Base-by-base conservation (phyloP, 2,888 invertebrate genomes). In the Gnatocerus cornutus region DNA sequence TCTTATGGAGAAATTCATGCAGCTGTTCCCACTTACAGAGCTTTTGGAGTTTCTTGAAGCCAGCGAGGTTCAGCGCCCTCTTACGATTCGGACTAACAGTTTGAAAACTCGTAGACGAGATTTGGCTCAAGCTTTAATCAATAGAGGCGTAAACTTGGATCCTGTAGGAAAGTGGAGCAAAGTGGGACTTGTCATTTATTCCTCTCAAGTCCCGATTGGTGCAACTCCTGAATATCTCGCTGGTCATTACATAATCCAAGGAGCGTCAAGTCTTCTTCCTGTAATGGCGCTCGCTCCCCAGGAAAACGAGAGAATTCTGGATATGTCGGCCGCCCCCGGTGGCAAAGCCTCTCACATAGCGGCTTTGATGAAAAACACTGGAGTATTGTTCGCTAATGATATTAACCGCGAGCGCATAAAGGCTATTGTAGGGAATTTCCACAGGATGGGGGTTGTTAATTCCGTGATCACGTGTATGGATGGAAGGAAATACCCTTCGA, bases 141-240 rank as follows among this genome's bases (percentile, higher is more conserved):
- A 95, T 81, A 90, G 99, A 79, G 99, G 99, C 14, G 97, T 99
- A 0, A 99, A 99, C 87, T 89, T 99, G 73, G 99, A 99, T 86
- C 98, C 99, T 0, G 90, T 99, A 65, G 99, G 98, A 3, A 96
- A 98, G 84, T 99, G 99, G 99, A 96, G 97, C 52, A 99, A 98
- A 87, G 96, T 98, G 13, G 99, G 99, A 8, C 87, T 99, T 30
- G 97, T 99, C 1, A 90, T 99, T 6, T 99, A 97, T 84, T 97
- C 95, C 75, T 93, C 98, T 0, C 95, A 97, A 80, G 98, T 99
- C 0, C 98, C 99, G 0, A 88, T 99, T 77, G 99, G 98, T 72
- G 99, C 99, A 0, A 99, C 99, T 0, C 99, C 99, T 0, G 99
- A 99, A 86, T 99, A 99, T 87, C 88, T 99, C 73, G 98, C 98